phyloP scores from a whole-genome alignment of 2,888 invertebrate genomes.

The Tridacna gigas region DNA sequence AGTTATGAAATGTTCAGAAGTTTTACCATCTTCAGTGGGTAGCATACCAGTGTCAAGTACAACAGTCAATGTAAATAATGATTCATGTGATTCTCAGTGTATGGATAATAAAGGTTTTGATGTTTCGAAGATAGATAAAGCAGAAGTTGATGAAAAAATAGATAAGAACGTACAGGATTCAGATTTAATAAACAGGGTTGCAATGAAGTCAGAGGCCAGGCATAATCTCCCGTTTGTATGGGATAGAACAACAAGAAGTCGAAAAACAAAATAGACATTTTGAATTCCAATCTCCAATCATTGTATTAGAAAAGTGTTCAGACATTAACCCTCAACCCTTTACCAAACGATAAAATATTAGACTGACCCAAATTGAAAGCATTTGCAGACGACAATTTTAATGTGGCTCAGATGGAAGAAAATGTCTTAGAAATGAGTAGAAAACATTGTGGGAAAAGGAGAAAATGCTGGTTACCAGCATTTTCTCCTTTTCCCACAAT shows the following conservation, averaged over 20 bases:
- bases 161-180: background rate
- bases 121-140: background rate
- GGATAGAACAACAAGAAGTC: constrained; percentile 75
- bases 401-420: background rate
- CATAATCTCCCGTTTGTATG: constrained; percentile 76
- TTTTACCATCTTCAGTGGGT: background rate
- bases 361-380: too few relatives aligned
- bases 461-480: background rate
- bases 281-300: background rate
- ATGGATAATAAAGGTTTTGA: background rate
- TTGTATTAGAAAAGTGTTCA: background rate
- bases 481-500: background rate
- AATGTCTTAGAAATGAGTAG: background rate
- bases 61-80: background rate
- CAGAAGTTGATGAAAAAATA: background rate
- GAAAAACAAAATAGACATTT: constrained; percentile 35
- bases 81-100: constrained; percentile 23
- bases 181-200: background rate
- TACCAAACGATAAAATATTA: too few relatives aligned
- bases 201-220: constrained; percentile 62
- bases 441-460: background rate
- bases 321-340: too few relatives aligned
- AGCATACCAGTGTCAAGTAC: constrained; percentile 27
- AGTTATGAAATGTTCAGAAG: constrained; percentile 34
- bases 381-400: too few relatives aligned